These are phyloP conservation scores for Drosophila merina DNA, from an alignment of 2,888 invertebrate genomes.

Conservation along the genomic window DNA sequence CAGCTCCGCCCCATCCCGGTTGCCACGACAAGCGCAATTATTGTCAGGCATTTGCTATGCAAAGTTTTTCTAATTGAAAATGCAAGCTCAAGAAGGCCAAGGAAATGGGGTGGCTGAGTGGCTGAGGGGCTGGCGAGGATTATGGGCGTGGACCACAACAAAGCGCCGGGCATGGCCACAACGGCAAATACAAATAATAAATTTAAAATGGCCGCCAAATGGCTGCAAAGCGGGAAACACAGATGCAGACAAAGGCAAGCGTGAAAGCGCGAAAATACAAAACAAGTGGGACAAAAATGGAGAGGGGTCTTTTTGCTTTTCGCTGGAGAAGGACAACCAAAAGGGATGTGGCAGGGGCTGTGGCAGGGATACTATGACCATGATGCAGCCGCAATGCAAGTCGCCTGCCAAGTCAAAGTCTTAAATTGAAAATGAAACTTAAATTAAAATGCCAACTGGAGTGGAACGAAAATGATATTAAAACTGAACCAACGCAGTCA, in stretches of 20 bases:
- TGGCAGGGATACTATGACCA: slow-evolving; percentile 18
- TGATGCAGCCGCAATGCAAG: slow-evolving; percentile 54
- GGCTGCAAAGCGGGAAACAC: slow-evolving; percentile 43
- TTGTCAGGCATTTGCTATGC: slow-evolving; percentile 67
- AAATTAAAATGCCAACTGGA: slow-evolving; percentile 83
- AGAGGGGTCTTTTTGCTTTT: slow-evolving; percentile 1
- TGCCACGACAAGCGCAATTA: slow-evolving; percentile 48
- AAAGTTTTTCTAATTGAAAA: slow-evolving; percentile 78
- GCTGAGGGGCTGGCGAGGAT: slow-evolving; percentile 14
- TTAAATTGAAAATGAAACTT: slow-evolving; percentile 81
- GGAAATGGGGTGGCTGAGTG: slow-evolving; percentile 11
- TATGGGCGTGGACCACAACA: slow-evolving; percentile 41
- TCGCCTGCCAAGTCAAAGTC: slow-evolving; percentile 73
- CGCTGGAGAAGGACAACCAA: slow-evolving; percentile 1
- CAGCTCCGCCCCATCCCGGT: slow-evolving; percentile 7
- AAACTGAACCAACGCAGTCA: slow-evolving; percentile 58
- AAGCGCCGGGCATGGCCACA: slow-evolving; percentile 49
- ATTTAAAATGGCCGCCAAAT: slow-evolving; percentile 76
- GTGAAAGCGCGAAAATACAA: slow-evolving; percentile 74
- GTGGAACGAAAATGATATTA: slow-evolving; percentile 83
- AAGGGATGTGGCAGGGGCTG: slow-evolving; percentile 1
- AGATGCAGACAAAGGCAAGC: slow-evolving; percentile 51
- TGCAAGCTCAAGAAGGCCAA: slow-evolving; percentile 59
- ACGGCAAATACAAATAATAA: slow-evolving; percentile 73
- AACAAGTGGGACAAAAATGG: slow-evolving; percentile 56